Percentiles rank a stretch among this genome's conserved stretches.
Conservation (phyloP, 2,797 vertebrate species). For the Pseudotriccus pelzelni region DNA sequence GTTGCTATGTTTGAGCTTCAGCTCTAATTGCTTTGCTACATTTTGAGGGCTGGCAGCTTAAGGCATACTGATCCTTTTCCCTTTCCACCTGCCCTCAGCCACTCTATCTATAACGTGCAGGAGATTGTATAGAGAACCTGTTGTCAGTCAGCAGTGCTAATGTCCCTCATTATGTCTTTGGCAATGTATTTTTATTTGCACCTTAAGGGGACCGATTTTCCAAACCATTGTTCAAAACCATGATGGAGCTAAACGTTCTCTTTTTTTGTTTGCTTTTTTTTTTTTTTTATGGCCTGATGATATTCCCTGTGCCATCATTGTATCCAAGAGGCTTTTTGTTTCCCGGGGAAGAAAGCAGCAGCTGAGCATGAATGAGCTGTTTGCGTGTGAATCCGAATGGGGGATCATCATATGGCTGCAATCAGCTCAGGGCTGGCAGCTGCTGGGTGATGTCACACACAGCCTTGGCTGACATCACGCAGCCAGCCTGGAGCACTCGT, state of each 20-base stretch:
- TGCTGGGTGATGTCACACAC: background rate
- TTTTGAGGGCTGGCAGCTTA: background rate
- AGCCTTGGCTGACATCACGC: background rate
- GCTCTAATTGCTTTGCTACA: background rate
- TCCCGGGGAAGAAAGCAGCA: background rate
- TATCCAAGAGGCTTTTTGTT: slow-evolving; percentile 8
- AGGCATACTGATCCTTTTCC: background rate
- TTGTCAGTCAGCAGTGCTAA: background rate
- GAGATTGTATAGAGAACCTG: background rate
- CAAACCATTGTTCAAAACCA: background rate
- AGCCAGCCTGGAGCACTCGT: background rate
- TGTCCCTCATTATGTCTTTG: background rate
- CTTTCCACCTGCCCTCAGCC: background rate
- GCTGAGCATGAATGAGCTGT: slow-evolving; percentile 17
- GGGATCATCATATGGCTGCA: background rate
- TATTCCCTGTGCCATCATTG: background rate
- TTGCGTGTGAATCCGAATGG: background rate
- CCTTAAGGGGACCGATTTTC: background rate
- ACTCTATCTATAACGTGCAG: background rate
- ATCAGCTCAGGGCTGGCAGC: background rate
- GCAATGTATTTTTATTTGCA: background rate
- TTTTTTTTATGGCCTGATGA: background rate
- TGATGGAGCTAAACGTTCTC: background rate
- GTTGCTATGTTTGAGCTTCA: background rate
- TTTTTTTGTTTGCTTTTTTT: background rate